A percentile compares a stretch with the other conserved stretches of the same genome.
phyloP scores from a whole-genome alignment of 2,113 vertebrate species.

The Dermatemys mawii region DNA sequence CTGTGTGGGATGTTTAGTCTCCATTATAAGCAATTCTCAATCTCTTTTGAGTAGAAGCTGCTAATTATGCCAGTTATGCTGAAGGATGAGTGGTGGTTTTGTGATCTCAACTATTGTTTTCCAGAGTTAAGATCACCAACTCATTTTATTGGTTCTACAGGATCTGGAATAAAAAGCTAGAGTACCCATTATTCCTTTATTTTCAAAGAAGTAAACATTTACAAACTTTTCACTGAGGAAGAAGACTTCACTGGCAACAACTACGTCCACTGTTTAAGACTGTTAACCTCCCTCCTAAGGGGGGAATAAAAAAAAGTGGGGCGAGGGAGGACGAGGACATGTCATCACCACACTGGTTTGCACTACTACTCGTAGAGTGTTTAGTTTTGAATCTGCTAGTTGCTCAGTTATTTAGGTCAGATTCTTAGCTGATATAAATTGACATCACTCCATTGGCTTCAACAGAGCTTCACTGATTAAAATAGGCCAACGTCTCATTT shows the following conservation, averaged over 20 bases:
- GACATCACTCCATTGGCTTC: not conserved
- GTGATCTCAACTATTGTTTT: slow-evolving; percentile 62
- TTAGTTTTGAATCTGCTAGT: not conserved
- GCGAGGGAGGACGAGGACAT: not conserved
- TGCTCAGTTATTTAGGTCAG: slow-evolving; percentile 20
- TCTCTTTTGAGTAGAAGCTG: slow-evolving; percentile 36
- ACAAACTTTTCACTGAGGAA: slow-evolving; percentile 43
- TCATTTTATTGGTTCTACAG: slow-evolving; percentile 62
- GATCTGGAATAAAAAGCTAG: slow-evolving; percentile 53
- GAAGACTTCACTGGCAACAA: slow-evolving; percentile 64
- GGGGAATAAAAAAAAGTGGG: not conserved
- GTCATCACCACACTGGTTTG: not conserved
- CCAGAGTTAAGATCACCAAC: slow-evolving; percentile 48
- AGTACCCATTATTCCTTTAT: slow-evolving; percentile 66
- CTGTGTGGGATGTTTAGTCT: not conserved
- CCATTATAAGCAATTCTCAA: slow-evolving; percentile 19
- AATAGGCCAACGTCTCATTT: not conserved
- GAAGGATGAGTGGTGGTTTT: slow-evolving; percentile 66
- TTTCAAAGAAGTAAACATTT: slow-evolving; percentile 70
- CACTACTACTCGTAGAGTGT: not conserved
- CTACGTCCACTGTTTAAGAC: slow-evolving; percentile 40
- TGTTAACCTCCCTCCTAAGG: slow-evolving; percentile 45
- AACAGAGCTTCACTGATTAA: not conserved
- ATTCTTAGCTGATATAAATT: slow-evolving; percentile 30
- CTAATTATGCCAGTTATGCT: slow-evolving; percentile 68